A percentile compares a stretch with the other conserved stretches of the same genome.
phyloP scores from a whole-genome alignment of 2,888 invertebrate genomes.

The Spodoptera littoralis region DNA sequence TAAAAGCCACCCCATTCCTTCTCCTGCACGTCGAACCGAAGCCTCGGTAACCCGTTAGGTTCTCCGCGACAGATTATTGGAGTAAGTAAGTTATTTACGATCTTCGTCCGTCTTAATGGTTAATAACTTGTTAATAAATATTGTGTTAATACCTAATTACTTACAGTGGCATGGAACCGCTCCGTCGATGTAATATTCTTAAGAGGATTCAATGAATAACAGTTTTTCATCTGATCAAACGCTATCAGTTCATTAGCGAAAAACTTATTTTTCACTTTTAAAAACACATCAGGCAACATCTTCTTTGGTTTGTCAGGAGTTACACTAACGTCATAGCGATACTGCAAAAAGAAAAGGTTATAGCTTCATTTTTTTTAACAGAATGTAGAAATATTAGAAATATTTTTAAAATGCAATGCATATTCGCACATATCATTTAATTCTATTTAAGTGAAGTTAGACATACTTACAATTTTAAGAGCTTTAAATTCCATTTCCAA shows the following conservation, averaged over 20 bases:
- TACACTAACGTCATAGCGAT: conserved; percentile 95
- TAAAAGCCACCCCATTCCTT: too few relatives aligned
- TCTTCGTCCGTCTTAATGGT: too few relatives aligned
- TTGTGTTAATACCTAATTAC: conserved; percentile 35
- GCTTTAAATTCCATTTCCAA: conserved; percentile 88
- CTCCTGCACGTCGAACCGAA: too few relatives aligned
- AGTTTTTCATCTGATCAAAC: conserved; percentile 92
- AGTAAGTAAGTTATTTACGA: too few relatives aligned
- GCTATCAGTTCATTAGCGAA: conserved; percentile 88
- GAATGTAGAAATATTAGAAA: too few relatives aligned
- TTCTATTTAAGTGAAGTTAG: too few relatives aligned
- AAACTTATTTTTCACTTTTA: conserved; percentile 65
- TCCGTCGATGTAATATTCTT: conserved; percentile 70
- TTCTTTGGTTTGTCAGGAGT: conserved; percentile 92
- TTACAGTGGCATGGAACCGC: conserved; percentile 65
- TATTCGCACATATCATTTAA: too few relatives aligned
- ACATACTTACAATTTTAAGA: conserved; percentile 75
- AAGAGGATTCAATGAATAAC: conserved; percentile 86
- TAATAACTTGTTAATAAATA: background rate
- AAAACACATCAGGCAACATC: conserved; percentile 86
- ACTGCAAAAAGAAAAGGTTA: conserved; percentile 69
- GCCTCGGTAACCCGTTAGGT: too few relatives aligned
- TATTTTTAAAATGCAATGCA: too few relatives aligned
- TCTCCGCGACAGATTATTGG: too few relatives aligned
- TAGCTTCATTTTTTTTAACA: background rate